Evolutionary conservation across 2,888 invertebrate species (phyloP).

Genomic region (Pimpla rufipes): DNA sequence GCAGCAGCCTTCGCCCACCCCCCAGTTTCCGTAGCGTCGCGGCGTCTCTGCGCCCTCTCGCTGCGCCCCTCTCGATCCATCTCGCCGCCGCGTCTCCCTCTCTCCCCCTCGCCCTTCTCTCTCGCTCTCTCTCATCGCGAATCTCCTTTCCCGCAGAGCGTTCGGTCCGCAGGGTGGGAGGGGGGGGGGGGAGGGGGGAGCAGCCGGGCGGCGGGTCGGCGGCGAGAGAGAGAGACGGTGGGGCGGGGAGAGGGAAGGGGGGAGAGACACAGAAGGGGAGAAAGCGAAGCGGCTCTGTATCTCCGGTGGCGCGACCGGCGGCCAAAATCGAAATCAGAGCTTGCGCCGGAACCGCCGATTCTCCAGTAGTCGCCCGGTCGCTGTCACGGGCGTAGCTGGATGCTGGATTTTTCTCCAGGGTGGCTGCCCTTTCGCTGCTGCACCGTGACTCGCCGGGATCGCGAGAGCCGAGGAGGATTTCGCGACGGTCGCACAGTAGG

Average conservation of each 20-base stretch:
- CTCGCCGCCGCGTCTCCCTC: conserved; percentile 6
- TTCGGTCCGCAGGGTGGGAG: neutral
- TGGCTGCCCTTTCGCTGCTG: conserved; percentile 71
- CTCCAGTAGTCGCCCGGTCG: conserved; percentile 83
- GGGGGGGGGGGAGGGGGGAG: neutral
- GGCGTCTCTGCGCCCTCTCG: conserved; percentile 38
- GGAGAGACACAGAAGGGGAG: no score
- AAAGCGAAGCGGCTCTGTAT: conserved; percentile 5
- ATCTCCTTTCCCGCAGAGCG: conserved; percentile 25
- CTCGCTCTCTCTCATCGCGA: neutral
- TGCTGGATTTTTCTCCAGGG: conserved; percentile 79
- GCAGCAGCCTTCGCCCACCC: conserved; percentile 35
- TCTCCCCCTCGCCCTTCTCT: neutral
- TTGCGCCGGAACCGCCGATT: conserved; percentile 81
- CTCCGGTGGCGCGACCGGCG: conserved; percentile 79
- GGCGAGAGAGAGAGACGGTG: no score
- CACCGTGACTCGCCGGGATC: conserved; percentile 70
- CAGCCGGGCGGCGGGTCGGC: no score
- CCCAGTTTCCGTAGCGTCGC: conserved; percentile 36
- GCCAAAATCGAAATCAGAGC: conserved; percentile 81
- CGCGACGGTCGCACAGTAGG: conserved; percentile 66
- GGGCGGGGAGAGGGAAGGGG: no score
- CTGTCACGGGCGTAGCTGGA: conserved; percentile 84
- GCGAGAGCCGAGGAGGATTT: conserved; percentile 67
- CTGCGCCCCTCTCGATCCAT: conserved; percentile 18